Base-by-base conservation (phyloP, 2,888 invertebrate species). In the Phyllotreta cruciferae region DNA sequence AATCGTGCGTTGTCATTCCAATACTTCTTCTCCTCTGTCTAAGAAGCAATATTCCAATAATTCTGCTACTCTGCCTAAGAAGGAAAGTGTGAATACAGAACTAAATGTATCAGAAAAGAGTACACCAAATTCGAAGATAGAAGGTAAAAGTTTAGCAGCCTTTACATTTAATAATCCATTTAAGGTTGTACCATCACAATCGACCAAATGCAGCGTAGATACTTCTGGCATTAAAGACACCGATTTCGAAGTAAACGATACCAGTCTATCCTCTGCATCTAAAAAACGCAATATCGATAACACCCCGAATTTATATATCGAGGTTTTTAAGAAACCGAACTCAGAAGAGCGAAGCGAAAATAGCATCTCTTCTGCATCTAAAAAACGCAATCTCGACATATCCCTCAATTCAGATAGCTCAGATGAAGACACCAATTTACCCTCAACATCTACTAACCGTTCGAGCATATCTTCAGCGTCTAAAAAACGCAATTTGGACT, bases 401-500 rank as follows among this genome's bases (percentile, higher is more conserved):
- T 9, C 3, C 13, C 4, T 7, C 5, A 35, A 24, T 14, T 2
- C 35, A 47, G 10, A 8, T 47, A 34, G 10, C 24, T 47, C 47
- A 14, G n/a, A 11, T 8, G 4, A 13, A 9, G 10, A 47, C n/a
- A 50, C 10, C 6, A 50, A n/a, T 50, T 9, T n/a, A 36, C 8
- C 10, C 10, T 34, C 9, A 1, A 50, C 36, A 3, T 8, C 50
- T 10, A 35, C 6, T 3, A 34, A 35, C 7, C 50, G 7, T 11
- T 10, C 14, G 36, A 35, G 50, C 10, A 10, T 50, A 1, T 50
- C 50, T 10, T 36, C 5, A 10, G 50, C 50, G 3, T 50, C 50
- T 1, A 50, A 50, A 36, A 50, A 50, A 14, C 35, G 50, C 10
- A 56, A 56, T 45, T 13, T 42, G 13, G 56, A 36, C 10, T 56